A percentile compares a stretch with the other conserved stretches of the same genome.
These are phyloP conservation scores for Argya squamiceps DNA, from an alignment of 2,797 vertebrate genomes.

Conservation along the genomic window DNA sequence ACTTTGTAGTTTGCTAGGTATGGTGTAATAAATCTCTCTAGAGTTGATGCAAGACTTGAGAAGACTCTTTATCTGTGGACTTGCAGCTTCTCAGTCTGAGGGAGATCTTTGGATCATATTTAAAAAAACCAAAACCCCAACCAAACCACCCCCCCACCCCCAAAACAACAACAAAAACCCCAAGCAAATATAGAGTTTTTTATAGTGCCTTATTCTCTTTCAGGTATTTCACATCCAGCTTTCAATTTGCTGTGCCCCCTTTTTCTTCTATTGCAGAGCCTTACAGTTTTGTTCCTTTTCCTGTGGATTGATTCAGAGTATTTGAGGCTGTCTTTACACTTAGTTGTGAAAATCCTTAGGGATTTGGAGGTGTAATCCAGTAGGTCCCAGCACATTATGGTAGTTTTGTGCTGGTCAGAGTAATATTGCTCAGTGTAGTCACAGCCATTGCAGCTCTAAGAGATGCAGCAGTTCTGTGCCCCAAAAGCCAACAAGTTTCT, in stretches of 20 bases:
- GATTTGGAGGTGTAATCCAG: not conserved
- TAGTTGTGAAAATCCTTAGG: not conserved
- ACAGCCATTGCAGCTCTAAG: not conserved
- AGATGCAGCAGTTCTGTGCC: not conserved
- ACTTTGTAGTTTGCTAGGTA: not conserved
- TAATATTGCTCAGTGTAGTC: not conserved
- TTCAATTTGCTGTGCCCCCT: not conserved
- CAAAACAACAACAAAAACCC: not conserved
- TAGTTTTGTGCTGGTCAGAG: not conserved
- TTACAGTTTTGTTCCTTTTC: not conserved
- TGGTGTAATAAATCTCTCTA: not conserved
- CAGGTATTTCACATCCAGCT: not conserved
- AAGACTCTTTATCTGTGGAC: not conserved
- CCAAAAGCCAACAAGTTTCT: not conserved
- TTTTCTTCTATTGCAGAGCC: not conserved
- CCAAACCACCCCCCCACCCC: not conserved
- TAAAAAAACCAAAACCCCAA: too few relatives aligned
- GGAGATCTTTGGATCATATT: not conserved
- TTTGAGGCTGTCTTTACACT: not conserved
- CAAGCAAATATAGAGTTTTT: not conserved
- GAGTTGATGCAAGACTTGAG: not conserved
- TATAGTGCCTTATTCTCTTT: not conserved
- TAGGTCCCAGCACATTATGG: not conserved
- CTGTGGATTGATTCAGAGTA: not conserved
- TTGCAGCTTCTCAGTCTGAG: not conserved